Percentiles rank a stretch among this genome's conserved stretches.
Conservation (phyloP, 1,140 invertebrate species). For the Papilio helenus region DNA sequence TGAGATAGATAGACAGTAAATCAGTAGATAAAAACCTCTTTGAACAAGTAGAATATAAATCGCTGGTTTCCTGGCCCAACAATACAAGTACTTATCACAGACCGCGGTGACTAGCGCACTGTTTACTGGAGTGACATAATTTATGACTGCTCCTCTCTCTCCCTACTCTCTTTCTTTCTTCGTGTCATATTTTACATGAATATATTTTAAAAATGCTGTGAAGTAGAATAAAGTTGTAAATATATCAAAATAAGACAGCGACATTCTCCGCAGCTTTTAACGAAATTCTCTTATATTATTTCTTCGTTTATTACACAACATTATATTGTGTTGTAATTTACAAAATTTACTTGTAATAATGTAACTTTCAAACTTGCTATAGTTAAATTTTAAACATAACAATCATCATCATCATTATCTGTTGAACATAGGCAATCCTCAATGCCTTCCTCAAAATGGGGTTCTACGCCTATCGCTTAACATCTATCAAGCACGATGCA, state of each 20-base stretch:
- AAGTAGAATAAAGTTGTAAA: conserved; percentile 26
- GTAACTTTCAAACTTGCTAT: not conserved
- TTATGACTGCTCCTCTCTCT: conserved; percentile 19
- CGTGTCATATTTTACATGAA: conserved; percentile 36
- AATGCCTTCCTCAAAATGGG: no score
- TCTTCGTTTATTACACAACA: not conserved
- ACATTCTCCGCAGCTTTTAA: not conserved
- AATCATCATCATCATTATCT: no score
- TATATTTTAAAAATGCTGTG: conserved; percentile 33
- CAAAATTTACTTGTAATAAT: not conserved
- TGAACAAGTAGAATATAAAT: not conserved
- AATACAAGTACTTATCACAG: conserved; percentile 26
- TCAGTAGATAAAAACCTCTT: no score
- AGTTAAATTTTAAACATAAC: not conserved
- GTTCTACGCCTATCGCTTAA: no score
- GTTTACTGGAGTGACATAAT: conserved; percentile 37
- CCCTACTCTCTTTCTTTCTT: not conserved
- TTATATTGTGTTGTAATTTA: not conserved
- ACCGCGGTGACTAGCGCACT: conserved; percentile 30
- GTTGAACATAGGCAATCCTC: no score
- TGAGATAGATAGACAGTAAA: no score
- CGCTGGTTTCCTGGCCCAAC: conserved; percentile 17
- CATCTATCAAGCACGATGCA: no score
- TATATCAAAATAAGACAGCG: conserved; percentile 28
- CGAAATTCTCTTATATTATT: not conserved